Conservation (phyloP, 2,113 vertebrate genomes). For the Sapajus apella region DNA sequence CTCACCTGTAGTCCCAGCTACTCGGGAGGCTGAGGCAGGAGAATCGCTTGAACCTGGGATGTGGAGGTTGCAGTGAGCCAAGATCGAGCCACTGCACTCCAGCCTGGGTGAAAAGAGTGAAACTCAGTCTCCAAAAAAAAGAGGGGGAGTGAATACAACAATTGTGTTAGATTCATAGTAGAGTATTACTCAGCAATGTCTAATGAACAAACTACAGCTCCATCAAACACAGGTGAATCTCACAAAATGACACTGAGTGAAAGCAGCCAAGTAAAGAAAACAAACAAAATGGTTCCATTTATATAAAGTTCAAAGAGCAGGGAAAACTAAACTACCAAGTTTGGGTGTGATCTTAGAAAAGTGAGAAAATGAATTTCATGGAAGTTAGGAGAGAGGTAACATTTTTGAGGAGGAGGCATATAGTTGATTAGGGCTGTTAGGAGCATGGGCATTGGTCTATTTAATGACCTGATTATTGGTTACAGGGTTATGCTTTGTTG, state of each 20-base stretch:
- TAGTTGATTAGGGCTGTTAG: not conserved
- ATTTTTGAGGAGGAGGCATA: not conserved
- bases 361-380: not conserved
- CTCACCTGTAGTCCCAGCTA: too few species aligned
- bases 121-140: too few species aligned
- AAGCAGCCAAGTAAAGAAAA: conserved; percentile 15
- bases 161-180: not conserved
- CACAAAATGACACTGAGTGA: conserved; percentile 25
- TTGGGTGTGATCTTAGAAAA: not conserved
- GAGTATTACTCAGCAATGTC: not conserved
- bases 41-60: too few species aligned
- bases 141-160: not conserved
- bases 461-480: not conserved
- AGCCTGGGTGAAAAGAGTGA: too few species aligned
- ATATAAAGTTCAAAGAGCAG: conserved; percentile 13
- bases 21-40: too few species aligned
- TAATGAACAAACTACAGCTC: not conserved
- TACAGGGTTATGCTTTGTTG: not conserved
- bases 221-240: not conserved
- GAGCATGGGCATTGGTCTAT: not conserved
- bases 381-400: not conserved
- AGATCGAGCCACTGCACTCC: too few species aligned
- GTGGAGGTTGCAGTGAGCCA: accelerated
- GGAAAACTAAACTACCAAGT: conserved; percentile 25
- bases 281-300: not conserved